Conservation (phyloP, 2,113 vertebrate species). For the Cygnus buccinator region DNA sequence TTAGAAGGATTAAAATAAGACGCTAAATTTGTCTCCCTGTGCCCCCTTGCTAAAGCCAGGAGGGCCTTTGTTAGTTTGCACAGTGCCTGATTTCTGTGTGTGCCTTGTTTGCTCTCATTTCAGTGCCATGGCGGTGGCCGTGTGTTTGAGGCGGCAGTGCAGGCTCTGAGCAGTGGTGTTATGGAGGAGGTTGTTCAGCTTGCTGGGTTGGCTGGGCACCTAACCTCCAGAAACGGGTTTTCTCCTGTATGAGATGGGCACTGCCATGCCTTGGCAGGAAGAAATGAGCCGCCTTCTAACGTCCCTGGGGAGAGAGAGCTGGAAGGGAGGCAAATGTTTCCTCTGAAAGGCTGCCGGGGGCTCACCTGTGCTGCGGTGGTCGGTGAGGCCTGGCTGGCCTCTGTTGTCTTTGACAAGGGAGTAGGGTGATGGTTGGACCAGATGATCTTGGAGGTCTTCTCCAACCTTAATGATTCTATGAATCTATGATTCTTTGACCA, state of each 20-base stretch:
- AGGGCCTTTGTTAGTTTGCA: background rate
- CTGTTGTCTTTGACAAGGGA: background rate
- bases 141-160: background rate
- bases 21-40: background rate
- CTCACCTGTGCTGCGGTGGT: background rate
- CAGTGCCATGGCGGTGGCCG: fast-evolving
- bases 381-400: fast-evolving
- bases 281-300: background rate
- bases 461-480: no score
- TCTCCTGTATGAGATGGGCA: background rate
- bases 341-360: fast-evolving
- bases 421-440: no score
- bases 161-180: background rate
- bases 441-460: no score
- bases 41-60: background rate
- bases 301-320: background rate
- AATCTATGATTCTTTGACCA: no score
- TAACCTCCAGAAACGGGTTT: background rate
- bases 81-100: background rate
- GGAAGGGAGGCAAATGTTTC: background rate
- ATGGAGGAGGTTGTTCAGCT: background rate
- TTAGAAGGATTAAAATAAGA: conserved; percentile 28
- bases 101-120: background rate
- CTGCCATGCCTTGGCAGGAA: background rate
- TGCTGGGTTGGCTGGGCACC: background rate